Percentiles rank a stretch among this genome's conserved stretches.
Evolutionary conservation across 2,113 vertebrate species (phyloP).

Genomic region (Oplegnathus fasciatus): DNA sequence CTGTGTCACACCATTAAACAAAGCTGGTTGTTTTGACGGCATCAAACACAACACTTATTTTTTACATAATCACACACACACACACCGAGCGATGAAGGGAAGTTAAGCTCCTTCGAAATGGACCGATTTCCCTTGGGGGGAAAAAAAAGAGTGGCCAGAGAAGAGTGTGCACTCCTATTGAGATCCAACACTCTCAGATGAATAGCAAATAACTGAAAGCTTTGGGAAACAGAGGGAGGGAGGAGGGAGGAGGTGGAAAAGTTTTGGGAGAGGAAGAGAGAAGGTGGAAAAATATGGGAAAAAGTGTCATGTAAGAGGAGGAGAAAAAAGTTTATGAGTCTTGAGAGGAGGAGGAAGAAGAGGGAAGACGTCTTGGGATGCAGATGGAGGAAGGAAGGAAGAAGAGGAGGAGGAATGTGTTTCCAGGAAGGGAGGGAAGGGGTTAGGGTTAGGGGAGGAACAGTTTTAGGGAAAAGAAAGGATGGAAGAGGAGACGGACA

Average conservation of each 20-base stretch:
- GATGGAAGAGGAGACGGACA: neutral
- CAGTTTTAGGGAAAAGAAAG: neutral
- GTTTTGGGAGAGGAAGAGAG: conserved; percentile 14
- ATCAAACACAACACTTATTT: conserved; percentile 13
- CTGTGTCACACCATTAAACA: conserved; percentile 58
- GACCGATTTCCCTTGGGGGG: neutral
- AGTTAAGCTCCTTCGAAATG: conserved; percentile 35
- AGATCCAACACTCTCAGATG: conserved; percentile 61
- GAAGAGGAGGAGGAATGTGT: neutral
- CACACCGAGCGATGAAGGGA: neutral
- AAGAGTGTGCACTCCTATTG: conserved; percentile 36
- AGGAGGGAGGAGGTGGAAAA: conserved; percentile 11
- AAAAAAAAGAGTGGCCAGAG: conserved; percentile 17
- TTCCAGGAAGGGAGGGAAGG: neutral
- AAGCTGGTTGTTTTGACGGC: conserved; percentile 70
- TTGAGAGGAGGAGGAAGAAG: neutral
- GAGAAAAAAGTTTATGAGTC: neutral
- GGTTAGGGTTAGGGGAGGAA: neutral
- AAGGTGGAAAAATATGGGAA: neutral
- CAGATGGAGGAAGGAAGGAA: neutral
- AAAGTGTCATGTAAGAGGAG: neutral
- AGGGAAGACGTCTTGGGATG: neutral
- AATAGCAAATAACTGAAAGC: conserved; percentile 76
- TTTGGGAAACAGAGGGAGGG: conserved; percentile 36
- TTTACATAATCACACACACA: conserved; percentile 41